Percentiles rank a stretch among this genome's conserved stretches.
Evolutionary conservation across 1,140 invertebrate species (phyloP).

Genomic region (Stegodyphus dumicola): DNA sequence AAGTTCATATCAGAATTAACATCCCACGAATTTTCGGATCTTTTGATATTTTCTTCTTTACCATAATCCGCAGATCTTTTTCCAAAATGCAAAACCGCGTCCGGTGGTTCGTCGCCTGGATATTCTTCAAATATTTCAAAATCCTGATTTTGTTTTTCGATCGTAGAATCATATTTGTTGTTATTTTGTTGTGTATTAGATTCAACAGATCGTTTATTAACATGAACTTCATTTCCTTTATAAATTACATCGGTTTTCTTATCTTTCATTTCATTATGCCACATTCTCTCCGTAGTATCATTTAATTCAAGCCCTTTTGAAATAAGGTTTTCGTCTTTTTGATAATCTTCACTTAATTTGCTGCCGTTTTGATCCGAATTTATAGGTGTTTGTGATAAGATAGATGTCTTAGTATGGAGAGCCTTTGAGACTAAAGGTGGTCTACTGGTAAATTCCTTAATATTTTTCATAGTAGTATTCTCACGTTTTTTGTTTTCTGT

Average conservation of each 20-base stretch:
- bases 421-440: too few species aligned
- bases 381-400: too few species aligned
- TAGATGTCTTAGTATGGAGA: too few species aligned
- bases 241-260: background rate
- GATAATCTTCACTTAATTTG: too few species aligned
- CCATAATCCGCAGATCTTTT: background rate
- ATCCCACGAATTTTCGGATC: background rate
- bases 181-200: background rate
- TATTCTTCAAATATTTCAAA: background rate
- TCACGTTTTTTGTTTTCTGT: too few species aligned
- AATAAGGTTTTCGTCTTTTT: too few species aligned
- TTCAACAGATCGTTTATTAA: background rate
- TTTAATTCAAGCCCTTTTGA: too few species aligned
- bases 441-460: too few species aligned
- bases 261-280: background rate
- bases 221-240: background rate
- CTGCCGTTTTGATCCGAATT: too few species aligned
- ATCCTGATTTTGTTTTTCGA: background rate
- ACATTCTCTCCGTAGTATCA: too few species aligned
- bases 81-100: slow-evolving; percentile 4
- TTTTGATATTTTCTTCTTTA: background rate
- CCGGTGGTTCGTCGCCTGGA: background rate
- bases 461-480: too few species aligned
- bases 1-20: background rate
- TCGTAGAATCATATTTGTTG: background rate